Evolutionary conservation across 2,888 invertebrate genomes (phyloP).

Genomic region (Aspidiotus destructor): DNA sequence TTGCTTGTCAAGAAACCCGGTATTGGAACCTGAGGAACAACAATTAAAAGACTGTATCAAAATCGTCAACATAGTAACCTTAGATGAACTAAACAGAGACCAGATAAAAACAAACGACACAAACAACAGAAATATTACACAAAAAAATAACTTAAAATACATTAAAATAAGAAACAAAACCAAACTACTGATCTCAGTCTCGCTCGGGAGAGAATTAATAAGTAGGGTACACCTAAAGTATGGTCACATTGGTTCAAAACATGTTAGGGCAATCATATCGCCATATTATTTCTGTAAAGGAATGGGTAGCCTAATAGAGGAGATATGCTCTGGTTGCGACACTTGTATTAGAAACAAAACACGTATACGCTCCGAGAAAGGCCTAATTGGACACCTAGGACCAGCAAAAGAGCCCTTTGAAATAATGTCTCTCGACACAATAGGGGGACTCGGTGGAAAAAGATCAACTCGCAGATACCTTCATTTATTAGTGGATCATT

Average conservation of each 20-base stretch:
- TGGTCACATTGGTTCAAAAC: neutral
- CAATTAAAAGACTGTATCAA: constrained; percentile 32
- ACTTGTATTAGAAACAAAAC: constrained; percentile 39
- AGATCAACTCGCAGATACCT: constrained; percentile 38
- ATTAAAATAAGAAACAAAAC: neutral
- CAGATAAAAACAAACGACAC: constrained; percentile 15
- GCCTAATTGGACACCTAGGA: constrained; percentile 38
- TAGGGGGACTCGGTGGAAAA: constrained; percentile 38
- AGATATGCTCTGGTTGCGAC: constrained; percentile 35
- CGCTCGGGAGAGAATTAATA: neutral
- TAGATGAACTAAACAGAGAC: constrained; percentile 35
- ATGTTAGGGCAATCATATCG: neutral
- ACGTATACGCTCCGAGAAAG: constrained; percentile 37
- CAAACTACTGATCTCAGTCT: constrained; percentile 1
- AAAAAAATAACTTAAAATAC: constrained; percentile 5
- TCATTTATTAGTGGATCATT: constrained; percentile 38
- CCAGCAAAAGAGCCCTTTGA: constrained; percentile 38
- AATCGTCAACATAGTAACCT: constrained; percentile 35
- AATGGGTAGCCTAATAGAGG: constrained; percentile 34
- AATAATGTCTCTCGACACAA: constrained; percentile 39
- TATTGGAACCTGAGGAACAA: constrained; percentile 32
- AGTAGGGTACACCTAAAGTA: constrained; percentile 6
- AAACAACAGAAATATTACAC: neutral
- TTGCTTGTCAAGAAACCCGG: constrained; percentile 36
- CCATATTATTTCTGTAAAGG: constrained; percentile 35